Conservation (phyloP, 1,140 invertebrate species). For the Caligus rogercresseyi region DNA sequence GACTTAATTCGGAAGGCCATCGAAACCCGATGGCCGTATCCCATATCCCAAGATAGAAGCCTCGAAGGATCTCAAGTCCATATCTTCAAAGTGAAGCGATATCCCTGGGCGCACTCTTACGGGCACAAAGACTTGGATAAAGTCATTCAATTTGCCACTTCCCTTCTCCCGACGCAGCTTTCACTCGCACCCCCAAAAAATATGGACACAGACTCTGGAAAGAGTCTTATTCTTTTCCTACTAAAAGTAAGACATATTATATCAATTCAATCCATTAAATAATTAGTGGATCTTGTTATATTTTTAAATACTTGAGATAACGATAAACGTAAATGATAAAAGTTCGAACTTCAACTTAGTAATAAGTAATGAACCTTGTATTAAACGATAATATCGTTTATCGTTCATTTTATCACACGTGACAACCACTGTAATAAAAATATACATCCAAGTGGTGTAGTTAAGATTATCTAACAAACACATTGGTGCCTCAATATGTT, state of each 20-base stretch:
- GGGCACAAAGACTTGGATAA: constrained; percentile 1
- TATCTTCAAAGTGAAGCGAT: constrained; percentile 12
- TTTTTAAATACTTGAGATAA: no score
- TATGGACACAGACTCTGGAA: constrained; percentile 10
- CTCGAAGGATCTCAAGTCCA: not conserved
- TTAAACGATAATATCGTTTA: no score
- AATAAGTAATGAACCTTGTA: no score
- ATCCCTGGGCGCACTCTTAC: constrained; percentile 4
- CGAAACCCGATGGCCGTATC: constrained; percentile 11
- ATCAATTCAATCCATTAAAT: no score
- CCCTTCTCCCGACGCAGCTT: not conserved
- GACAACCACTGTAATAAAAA: no score
- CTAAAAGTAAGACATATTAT: constrained; percentile 4
- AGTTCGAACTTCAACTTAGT: no score
- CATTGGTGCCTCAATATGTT: no score
- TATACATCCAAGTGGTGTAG: no score
- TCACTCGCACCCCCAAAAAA: constrained; percentile 6
- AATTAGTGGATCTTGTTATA: no score
- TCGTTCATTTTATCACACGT: no score
- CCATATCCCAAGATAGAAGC: not conserved
- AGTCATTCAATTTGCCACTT: not conserved
- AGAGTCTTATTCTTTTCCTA: not conserved
- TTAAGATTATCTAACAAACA: no score
- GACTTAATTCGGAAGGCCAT: constrained; percentile 4
- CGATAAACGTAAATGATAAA: no score